Conservation (phyloP, 30 jellyfish, hydroid and myxozoan species). For the Mastigias papua region DNA sequence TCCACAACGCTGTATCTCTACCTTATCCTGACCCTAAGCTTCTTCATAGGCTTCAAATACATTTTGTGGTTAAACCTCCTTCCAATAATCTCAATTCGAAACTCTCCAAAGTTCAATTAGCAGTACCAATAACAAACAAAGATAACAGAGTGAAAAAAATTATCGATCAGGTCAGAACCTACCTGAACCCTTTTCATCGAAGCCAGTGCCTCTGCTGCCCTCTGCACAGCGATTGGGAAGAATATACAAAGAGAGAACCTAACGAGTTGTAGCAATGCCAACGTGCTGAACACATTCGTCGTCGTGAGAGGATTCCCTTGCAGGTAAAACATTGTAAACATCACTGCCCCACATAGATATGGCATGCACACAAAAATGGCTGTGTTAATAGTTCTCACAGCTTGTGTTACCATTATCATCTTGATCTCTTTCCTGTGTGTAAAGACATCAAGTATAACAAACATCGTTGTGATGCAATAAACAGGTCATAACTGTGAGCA, state of each 20-base stretch:
- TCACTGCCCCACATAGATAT: slow-evolving; percentile 59
- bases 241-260: slow-evolving; percentile 38
- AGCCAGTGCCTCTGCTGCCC: slow-evolving; percentile 44
- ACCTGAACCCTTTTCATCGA: slow-evolving; percentile 69
- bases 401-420: slow-evolving; percentile 12
- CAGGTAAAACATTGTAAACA: slow-evolving; percentile 55
- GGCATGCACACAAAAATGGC: slow-evolving; percentile 34
- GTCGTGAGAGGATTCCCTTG: slow-evolving; percentile 64
- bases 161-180: no score
- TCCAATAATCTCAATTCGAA: neutral
- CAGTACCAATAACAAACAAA: no score
- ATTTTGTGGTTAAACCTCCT: neutral
- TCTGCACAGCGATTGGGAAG: slow-evolving; percentile 64
- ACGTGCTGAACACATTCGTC: slow-evolving; percentile 45
- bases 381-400: slow-evolving; percentile 40
- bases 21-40: no score
- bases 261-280: slow-evolving; percentile 53
- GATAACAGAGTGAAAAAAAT: no score
- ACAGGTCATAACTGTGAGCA: neutral
- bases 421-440: slow-evolving; percentile 55
- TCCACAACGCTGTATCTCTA: no score
- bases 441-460: neutral
- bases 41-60: neutral
- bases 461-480: neutral
- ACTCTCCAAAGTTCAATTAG: no score